Evolutionary conservation across 2,888 invertebrate species (phyloP).

Genomic region (Himalopsyche anomala): DNA sequence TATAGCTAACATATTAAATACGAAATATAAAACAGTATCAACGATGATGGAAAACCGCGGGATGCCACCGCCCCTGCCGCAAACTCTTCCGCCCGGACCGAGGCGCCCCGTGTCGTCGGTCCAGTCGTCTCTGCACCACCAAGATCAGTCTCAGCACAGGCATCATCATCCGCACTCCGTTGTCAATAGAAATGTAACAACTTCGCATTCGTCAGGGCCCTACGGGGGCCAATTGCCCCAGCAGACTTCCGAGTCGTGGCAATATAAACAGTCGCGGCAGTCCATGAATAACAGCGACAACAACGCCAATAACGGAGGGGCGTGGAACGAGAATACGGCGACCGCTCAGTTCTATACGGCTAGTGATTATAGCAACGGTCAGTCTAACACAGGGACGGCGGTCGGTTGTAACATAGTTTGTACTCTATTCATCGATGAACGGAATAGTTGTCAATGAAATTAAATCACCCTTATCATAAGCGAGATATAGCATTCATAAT

Average conservation of each 20-base stretch:
- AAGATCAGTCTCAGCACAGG: slow-evolving; percentile 53
- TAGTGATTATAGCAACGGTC: slow-evolving; percentile 71
- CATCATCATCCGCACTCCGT: slow-evolving; percentile 58
- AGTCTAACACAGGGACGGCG: slow-evolving; percentile 66
- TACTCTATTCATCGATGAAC: neutral
- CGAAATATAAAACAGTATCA: slow-evolving; percentile 17
- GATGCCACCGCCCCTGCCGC: slow-evolving; percentile 70
- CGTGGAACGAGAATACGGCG: slow-evolving; percentile 70
- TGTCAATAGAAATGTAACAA: slow-evolving; percentile 19
- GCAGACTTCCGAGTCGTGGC: slow-evolving; percentile 67
- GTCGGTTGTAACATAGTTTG: slow-evolving; percentile 4
- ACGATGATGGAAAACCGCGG: slow-evolving; percentile 63
- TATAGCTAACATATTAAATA: neutral
- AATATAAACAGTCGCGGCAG: slow-evolving; percentile 54
- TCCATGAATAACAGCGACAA: slow-evolving; percentile 17
- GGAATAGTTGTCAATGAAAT: too few relatives aligned
- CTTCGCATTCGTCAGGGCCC: neutral
- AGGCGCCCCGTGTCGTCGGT: neutral
- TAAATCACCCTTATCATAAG: too few relatives aligned
- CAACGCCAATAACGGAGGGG: slow-evolving; percentile 55
- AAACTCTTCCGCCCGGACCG: slow-evolving; percentile 68
- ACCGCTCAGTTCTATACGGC: slow-evolving; percentile 74
- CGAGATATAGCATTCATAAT: too few relatives aligned
- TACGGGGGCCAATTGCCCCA: slow-evolving; percentile 24
- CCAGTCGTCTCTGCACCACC: neutral